Evolutionary conservation across 2,888 invertebrate genomes (phyloP), one percentile per base, ranked within the genome.

Genomic region (Taenaris catops): DNA sequence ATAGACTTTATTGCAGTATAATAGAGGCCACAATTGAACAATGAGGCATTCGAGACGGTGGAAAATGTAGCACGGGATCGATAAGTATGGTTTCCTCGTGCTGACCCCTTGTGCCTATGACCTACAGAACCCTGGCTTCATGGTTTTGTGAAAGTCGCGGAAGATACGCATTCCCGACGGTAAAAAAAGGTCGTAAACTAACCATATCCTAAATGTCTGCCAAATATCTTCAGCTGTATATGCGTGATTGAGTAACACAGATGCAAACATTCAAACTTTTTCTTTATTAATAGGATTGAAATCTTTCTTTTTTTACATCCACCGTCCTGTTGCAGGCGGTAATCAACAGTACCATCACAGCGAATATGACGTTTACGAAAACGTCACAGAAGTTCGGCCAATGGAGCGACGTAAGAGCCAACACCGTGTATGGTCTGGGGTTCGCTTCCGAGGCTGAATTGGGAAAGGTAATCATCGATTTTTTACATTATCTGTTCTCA

Each of bases 331-430:
- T 47, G 3, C 81, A 95, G 93, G 97, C 98, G 55, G 96, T 99
- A 49, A 98, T 99, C 64, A 99, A 99, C 88, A 98, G 97, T 72
- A 98, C 98, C 25, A 96, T 99, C 55, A 97, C 97, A 32, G 96
- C 97, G 3, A 96, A 95, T 69, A 98, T 99, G 98, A 96, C 96
- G 23, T 98, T 99, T 73, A 98, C 98, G 26, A 99, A 98, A 81
- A 99, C 98, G 2, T 98, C 98, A 4, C 98, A 98, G 80, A 99
- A 99, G 86, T 99, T 99, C 86, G 98, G 98, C 1, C 99, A 99
- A 76, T 99, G 98, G 98, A 97, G 97, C 50, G 99, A 99, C 84
- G 94, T 97, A 21, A 89, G 98, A 44, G 98, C 98, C 24, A 98
- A 98, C 79, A 98, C 97, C 0, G 97, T 98, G 4, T 98, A 98